Evolutionary conservation across 2,797 vertebrate genomes (phyloP).

Genomic region (Apogon talboti): DNA sequence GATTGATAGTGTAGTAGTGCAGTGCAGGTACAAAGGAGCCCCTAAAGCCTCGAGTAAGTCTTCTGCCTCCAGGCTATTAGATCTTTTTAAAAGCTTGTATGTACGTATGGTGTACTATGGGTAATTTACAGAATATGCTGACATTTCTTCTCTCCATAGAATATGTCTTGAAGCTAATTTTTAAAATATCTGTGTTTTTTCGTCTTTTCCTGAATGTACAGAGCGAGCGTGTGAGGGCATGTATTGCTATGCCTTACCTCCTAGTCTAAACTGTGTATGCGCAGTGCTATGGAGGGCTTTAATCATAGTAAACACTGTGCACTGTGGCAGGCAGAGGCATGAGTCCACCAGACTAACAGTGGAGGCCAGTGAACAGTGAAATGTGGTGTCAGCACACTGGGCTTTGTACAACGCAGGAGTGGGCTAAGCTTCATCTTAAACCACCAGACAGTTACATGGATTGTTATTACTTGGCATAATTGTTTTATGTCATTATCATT

Average conservation of each 20-base stretch:
- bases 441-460: neutral
- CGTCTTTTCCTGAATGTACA: neutral
- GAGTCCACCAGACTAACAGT: conserved; percentile 33
- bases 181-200: conserved; percentile 8
- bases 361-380: conserved; percentile 21
- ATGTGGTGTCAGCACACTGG: conserved; percentile 34
- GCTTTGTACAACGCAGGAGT: conserved; percentile 21
- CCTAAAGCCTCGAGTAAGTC: neutral
- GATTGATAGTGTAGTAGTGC: neutral
- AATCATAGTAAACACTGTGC: conserved; percentile 56
- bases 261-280: conserved; percentile 22
- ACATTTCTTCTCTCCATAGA: neutral
- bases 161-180: conserved; percentile 4
- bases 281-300: conserved; percentile 15
- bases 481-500: neutral
- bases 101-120: neutral
- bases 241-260: conserved; percentile 31
- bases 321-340: conserved; percentile 58
- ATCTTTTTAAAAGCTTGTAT: neutral
- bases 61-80: neutral
- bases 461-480: neutral
- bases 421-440: conserved; percentile 10
- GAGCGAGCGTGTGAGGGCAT: conserved; percentile 44
- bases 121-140: neutral
- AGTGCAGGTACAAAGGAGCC: conserved; percentile 12